Evolutionary conservation across 2,888 invertebrate species (phyloP), one percentile per base, ranked within the genome.

Genomic region (Tachina fera): DNA sequence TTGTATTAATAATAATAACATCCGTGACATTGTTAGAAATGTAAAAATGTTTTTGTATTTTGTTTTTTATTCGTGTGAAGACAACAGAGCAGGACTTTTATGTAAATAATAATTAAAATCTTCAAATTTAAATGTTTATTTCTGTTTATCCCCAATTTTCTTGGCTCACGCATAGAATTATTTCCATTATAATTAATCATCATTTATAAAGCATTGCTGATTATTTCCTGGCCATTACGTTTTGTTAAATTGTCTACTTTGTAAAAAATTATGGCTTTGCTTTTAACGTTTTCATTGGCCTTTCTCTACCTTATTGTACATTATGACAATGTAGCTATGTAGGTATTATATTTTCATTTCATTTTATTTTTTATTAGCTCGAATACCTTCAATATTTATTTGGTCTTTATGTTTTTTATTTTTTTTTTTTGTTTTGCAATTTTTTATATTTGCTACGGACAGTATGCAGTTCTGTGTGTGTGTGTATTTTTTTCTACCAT

Each of bases 311-410:
- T 31, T 31, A 31, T 11, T 22, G 16, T 19, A 13, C 31, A 13
- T 22, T 3, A 22, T 80, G 39, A 58, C 65, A 53, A 71, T 56
- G 63, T 68, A 9, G 49, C 11, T 60, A 71, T 39, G 63, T 68
- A 9, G 43, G n/a, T 60, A 0, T 49, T 45, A 16, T 58, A 39
- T 41, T 79, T 70, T 47, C 39, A 22, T 78, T 77, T 41, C 49
- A 61, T 61, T 78, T 71, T 56, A 63, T 45, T 63, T 60, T 71
- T 78, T 71, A 71, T 79, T 79, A 71, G 61, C 53, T 70, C 3
- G 41, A n/a, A 51, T 78, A 78, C 53, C 60, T 78, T 61, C 58
- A 78, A 45, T 45, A 65, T 76, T 74, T 19, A 6, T 53, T 11
- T 31, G 10, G 10, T 41, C n/a, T 61, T 16, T 61, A 9, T 31